Conservation (phyloP, 2,888 invertebrate species). For the Terebella lapidaria region DNA sequence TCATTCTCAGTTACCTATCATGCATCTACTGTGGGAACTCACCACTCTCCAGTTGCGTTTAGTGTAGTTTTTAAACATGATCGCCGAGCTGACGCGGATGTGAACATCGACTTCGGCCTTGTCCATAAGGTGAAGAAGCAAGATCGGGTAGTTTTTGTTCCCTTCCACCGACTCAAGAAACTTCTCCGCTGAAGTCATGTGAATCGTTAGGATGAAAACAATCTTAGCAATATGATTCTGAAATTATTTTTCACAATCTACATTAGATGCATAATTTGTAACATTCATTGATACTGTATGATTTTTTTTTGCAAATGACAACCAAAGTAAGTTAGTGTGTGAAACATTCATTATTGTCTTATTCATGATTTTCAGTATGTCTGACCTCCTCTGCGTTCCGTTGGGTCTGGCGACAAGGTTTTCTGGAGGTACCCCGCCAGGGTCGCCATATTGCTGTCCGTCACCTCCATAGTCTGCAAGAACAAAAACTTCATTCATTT, state of each 20-base stretch:
- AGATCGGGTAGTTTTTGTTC: conserved; percentile 83
- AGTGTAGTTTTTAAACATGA: conserved; percentile 94
- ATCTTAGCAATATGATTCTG: no score
- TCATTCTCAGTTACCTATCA: no score
- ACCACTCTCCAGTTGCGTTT: conserved; percentile 81
- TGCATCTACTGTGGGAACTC: conserved; percentile 22
- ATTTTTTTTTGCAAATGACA: no score
- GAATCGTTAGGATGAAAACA: no score
- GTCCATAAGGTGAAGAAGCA: conserved; percentile 80
- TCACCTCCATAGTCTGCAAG: conserved; percentile 88
- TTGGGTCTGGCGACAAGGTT: conserved; percentile 79
- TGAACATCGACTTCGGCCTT: conserved; percentile 68
- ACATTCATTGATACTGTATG: no score
- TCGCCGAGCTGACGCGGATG: conserved; percentile 81
- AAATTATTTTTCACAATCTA: no score
- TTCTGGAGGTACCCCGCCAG: conserved; percentile 64
- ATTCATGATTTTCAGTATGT: no score
- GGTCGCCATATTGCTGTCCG: conserved; percentile 74
- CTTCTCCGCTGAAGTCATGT: conserved; percentile 73
- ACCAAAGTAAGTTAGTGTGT: no score
- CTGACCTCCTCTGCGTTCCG: conserved; percentile 72
- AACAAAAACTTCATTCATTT: no score
- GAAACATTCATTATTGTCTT: no score
- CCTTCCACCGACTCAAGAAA: conserved; percentile 84
- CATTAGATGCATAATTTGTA: no score